Evolutionary conservation across 1,140 invertebrate genomes (phyloP).

Genomic region (Whitmania pigra): DNA sequence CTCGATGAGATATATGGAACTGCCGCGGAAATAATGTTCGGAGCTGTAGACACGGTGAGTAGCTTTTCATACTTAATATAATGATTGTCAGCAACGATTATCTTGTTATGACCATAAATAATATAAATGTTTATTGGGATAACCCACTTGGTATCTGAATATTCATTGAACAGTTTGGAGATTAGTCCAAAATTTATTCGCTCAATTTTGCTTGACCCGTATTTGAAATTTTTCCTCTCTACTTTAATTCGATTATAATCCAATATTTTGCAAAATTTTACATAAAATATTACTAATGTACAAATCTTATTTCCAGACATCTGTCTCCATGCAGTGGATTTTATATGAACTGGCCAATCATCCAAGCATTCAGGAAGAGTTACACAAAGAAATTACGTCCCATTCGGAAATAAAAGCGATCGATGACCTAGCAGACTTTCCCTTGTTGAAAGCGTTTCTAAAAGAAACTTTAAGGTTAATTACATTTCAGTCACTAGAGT

Average conservation of each 20-base stretch:
- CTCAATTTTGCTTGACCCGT: no score
- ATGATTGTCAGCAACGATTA: neutral
- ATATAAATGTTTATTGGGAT: no score
- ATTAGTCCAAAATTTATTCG: no score
- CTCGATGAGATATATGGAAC: constrained; percentile 11
- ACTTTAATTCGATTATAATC: no score
- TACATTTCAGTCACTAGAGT: neutral
- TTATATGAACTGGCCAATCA: neutral
- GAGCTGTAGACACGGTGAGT: constrained; percentile 17
- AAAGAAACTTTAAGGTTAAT: constrained; percentile 18
- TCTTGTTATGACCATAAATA: no score
- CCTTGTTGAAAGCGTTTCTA: constrained; percentile 4
- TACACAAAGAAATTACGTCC: constrained; percentile 11
- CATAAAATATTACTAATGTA: no score
- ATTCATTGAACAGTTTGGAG: no score
- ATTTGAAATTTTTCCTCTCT: no score
- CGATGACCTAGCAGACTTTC: constrained; percentile 7
- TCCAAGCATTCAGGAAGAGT: constrained; percentile 7
- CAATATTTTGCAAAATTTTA: no score
- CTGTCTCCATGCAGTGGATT: constrained; percentile 14
- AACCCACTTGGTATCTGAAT: no score
- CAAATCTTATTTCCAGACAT: constrained; percentile 4
- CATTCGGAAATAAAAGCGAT: neutral
- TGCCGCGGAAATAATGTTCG: constrained; percentile 13
- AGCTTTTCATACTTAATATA: neutral